phyloP scores from a whole-genome alignment of 2,797 vertebrate species.

The Gymnoscopelus braueri region DNA sequence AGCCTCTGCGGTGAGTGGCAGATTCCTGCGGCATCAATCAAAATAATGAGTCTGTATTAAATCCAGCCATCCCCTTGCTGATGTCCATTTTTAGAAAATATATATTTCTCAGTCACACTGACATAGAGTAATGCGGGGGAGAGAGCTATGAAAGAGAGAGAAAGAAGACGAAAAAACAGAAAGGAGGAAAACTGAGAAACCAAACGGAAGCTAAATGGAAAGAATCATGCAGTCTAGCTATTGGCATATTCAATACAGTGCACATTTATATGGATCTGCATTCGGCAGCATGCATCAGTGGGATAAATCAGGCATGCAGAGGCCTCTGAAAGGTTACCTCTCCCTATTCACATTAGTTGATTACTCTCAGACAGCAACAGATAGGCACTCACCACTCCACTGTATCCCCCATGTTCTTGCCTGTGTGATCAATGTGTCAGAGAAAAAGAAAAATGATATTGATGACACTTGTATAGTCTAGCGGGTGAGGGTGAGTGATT shows the following conservation, averaged over 20 bases:
- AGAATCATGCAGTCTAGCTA: slow-evolving; percentile 1
- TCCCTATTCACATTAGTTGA: slow-evolving; percentile 34
- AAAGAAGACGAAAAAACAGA: not conserved
- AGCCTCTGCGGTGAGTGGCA: slow-evolving; percentile 56
- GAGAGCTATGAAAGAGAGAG: not conserved
- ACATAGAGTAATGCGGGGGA: not conserved
- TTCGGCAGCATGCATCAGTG: not conserved
- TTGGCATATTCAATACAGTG: slow-evolving; percentile 13
- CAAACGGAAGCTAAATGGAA: not conserved
- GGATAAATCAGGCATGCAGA: slow-evolving; percentile 15
- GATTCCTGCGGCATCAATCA: slow-evolving; percentile 64
- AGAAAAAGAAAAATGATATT: slow-evolving; percentile 12
- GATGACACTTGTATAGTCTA: not conserved
- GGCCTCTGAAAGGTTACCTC: slow-evolving; percentile 18
- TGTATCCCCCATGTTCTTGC: not conserved
- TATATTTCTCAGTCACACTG: slow-evolving; percentile 27
- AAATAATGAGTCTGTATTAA: slow-evolving; percentile 68
- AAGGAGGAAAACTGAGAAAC: not conserved
- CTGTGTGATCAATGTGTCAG: slow-evolving; percentile 1
- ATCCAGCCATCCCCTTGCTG: slow-evolving; percentile 49
- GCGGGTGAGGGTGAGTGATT: not conserved
- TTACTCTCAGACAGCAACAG: slow-evolving; percentile 11
- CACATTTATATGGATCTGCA: slow-evolving; percentile 13
- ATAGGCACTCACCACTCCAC: not conserved
- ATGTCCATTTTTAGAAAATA: slow-evolving; percentile 50